phyloP scores from a whole-genome alignment of 2,888 invertebrate genomes.

The Gortyna flavago region DNA sequence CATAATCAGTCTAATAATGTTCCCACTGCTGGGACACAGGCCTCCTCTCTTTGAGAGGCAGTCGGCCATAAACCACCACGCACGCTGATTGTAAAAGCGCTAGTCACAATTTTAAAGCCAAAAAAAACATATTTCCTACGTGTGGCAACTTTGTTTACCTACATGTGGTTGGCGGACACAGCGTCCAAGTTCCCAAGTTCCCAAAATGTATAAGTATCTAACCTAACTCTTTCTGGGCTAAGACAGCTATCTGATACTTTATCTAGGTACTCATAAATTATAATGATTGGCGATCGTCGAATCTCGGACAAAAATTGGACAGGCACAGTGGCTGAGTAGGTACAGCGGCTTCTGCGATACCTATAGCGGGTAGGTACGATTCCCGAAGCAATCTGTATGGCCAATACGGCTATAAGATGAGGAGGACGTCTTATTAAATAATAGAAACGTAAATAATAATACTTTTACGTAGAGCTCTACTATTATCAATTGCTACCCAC shows the following conservation, averaged over 20 bases:
- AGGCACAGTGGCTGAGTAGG: neutral
- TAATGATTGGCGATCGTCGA: neutral
- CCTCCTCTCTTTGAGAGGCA: too few species aligned
- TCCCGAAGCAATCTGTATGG: neutral
- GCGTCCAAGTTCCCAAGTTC: neutral
- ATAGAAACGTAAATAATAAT: too few species aligned
- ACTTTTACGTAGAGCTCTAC: neutral
- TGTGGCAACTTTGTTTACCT: too few species aligned
- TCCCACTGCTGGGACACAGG: neutral
- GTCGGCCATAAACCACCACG: neutral
- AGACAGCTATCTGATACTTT: too few species aligned
- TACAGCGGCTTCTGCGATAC: neutral
- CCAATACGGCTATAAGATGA: neutral
- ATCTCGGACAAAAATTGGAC: neutral
- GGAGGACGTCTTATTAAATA: neutral
- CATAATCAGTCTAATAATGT: neutral
- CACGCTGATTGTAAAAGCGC: too few species aligned
- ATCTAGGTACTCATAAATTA: neutral
- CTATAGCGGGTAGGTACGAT: neutral
- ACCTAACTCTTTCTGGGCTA: neutral
- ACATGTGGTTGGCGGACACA: neutral
- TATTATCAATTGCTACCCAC: neutral
- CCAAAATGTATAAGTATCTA: neutral
- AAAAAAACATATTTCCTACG: too few species aligned
- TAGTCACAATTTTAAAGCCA: too few species aligned